Evolutionary conservation across 2,797 vertebrate genomes (phyloP).

Genomic region (Bradypus variegatus): DNA sequence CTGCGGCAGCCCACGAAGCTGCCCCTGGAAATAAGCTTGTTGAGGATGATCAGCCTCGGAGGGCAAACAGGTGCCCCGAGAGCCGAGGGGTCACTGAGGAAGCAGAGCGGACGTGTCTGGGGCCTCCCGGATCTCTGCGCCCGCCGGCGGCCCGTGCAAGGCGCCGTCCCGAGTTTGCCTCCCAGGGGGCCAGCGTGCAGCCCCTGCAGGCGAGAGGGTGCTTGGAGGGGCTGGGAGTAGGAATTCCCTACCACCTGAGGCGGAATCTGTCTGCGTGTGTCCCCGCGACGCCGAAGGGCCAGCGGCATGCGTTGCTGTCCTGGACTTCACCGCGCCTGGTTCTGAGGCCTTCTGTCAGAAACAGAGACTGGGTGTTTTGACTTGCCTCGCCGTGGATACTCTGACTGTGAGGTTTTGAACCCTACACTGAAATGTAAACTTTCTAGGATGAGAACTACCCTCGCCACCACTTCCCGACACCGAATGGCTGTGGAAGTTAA

Average conservation of each 20-base stretch:
- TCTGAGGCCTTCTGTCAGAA: background rate
- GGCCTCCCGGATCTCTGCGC: background rate
- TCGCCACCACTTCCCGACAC: rapidly evolving
- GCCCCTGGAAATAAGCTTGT: background rate
- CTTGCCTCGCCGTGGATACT: rapidly evolving
- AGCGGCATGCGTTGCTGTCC: too few species aligned
- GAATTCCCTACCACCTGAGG: too few species aligned
- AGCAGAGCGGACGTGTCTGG: too few species aligned
- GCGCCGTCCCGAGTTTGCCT: background rate
- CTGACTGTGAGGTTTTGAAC: too few species aligned
- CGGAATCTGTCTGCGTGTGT: too few species aligned
- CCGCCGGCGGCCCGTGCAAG: too few species aligned
- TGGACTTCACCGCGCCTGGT: rapidly evolving
- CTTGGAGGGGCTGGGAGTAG: too few species aligned
- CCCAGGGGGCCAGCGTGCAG: too few species aligned
- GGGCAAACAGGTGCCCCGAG: background rate
- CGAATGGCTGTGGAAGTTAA: rapidly evolving
- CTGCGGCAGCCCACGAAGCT: background rate
- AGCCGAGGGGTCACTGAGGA: background rate
- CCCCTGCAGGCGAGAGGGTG: too few species aligned
- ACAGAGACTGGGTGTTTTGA: rapidly evolving
- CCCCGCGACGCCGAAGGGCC: background rate
- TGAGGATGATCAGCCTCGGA: background rate
- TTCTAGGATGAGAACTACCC: background rate
- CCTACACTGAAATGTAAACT: background rate